These are phyloP conservation scores for Drosophila seguyi DNA, from an alignment of 1,140 invertebrate genomes.

Conservation along the genomic window DNA sequence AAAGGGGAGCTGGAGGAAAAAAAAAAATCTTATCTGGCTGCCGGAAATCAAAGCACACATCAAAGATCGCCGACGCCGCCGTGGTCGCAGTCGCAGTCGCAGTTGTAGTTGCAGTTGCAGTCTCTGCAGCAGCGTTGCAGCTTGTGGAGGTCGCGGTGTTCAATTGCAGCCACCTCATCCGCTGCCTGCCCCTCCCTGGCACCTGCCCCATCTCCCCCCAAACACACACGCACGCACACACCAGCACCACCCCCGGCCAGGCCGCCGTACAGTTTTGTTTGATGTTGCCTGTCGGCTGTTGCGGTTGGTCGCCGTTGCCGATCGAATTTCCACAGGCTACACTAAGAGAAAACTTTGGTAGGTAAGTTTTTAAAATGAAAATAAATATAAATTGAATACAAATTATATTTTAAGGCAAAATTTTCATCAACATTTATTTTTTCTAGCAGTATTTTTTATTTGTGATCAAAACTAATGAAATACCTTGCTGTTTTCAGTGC, in stretches of 20 bases:
- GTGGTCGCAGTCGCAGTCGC: conserved; percentile 37
- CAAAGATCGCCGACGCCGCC: conserved; percentile 65
- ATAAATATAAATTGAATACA: not conserved
- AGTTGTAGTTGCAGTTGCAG: conserved; percentile 18
- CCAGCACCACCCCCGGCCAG: not conserved
- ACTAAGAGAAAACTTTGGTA: not conserved
- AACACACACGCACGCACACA: not conserved
- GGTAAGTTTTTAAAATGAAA: not conserved
- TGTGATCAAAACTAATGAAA: not conserved
- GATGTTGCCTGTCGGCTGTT: conserved; percentile 49
- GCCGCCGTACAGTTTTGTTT: conserved; percentile 30
- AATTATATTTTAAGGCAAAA: not conserved
- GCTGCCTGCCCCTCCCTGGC: conserved; percentile 12
- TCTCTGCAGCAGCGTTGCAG: conserved; percentile 17
- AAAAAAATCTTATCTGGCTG: conserved; percentile 82
- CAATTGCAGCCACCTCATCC: conserved; percentile 58
- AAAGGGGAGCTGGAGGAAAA: not conserved
- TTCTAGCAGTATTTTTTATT: not conserved
- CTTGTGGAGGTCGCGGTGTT: conserved; percentile 56
- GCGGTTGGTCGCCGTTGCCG: conserved; percentile 42
- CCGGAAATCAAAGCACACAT: conserved; percentile 84
- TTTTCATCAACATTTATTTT: too few relatives aligned
- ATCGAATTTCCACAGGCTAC: conserved; percentile 55
- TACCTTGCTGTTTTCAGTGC: not conserved
- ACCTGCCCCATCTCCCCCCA: conserved; percentile 1